Base-by-base conservation (phyloP, 2,113 vertebrate genomes). In the Chitala chitala region DNA sequence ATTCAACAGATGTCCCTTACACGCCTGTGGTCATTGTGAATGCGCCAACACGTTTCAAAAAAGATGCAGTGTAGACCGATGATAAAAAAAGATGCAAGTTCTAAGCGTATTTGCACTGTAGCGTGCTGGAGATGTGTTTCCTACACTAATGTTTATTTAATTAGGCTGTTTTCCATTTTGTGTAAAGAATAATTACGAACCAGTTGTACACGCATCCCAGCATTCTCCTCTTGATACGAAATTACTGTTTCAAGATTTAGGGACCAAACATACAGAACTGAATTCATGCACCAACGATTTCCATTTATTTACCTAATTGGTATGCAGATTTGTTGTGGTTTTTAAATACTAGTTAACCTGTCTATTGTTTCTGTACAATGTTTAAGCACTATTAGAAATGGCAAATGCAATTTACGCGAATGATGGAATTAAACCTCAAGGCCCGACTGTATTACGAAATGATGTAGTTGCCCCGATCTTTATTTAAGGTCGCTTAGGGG, bases 1-100 rank as follows among this genome's bases (percentile, higher is more conserved):
- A 56, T 71, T 36, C 69, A 71, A 71, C 69, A 71, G 33, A 55
- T 69, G 46, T 54, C n/a, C n/a, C n/a, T n/a, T n/a, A n/a, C n/a
- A n/a, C n/a, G 10, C 31, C 13, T 33, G 26, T 36, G 59, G 20
- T 33, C 33, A 38, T 33, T 36, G 15, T n/a, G 1, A 59, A 15
- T 59, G 56, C 26, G 17, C 26, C 12, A 31, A 59, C 20, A 15
- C 5, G 13, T 17, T 59, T 59, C 56, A 33, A 33, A 20, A 63
- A 20, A 61, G 1, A 26, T 26, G 3, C 24, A 15, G 20, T 61
- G 17, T 36, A 17, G 17, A 38, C 17, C 17, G n/a, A 63, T 36
- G 15, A 63, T 36, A 63, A 3, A n/a, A 20, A n/a, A 7, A 20
- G 9, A n/a, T 63, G 33, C 33, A 63, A 59, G 59, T 20, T 63